Evolutionary conservation across 2,113 vertebrate species (phyloP), one percentile per base, ranked within the genome.

Genomic region (Phaethornis superciliosus): DNA sequence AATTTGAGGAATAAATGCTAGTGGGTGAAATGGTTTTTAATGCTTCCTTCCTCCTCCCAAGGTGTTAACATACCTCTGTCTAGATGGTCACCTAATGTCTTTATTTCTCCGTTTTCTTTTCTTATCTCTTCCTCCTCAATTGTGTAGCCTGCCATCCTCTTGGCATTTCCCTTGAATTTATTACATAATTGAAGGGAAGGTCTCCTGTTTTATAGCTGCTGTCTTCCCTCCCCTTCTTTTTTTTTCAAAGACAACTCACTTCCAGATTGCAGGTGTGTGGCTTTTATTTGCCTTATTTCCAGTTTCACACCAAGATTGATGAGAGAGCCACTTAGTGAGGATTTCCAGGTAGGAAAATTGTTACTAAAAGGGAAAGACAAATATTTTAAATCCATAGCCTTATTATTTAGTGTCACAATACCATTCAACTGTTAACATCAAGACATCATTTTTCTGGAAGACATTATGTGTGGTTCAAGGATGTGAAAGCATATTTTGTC

Each of bases 91-190:
- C 35, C 32, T 87, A 84, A 97, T 70, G 69, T 97, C 94, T 97
- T 95, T 94, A 96, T 97, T 96, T 94, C 37, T 76, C 40, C 1
- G 78, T 94, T 88, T 95, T 95, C 69, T 91, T 89, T 30, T 91
- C 82, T 95, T 72, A 87, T 75, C 71, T 90, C 67, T 90, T 95
- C 90, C 90, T 94, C 46, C 12, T 92, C 35, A 59, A 76, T 62
- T 71, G 30, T 68, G 21, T 30, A 90, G 49, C 28, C 67, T 91
- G 59, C 79, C 27, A 91, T 93, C 47, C 40, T 78, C 81, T 69
- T 93, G 90, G 67, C 59, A 83, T 92, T 96, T 94, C 59, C 47
- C 37, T 96, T 97, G 69, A 94, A 97, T 96, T 93, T 96, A 96
- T 78, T 91, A 59, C 7, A 11, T 94, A 88, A 96, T 94, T 96